Base-by-base conservation (phyloP, 2,113 vertebrate genomes). In the Fregetta grallaria region DNA sequence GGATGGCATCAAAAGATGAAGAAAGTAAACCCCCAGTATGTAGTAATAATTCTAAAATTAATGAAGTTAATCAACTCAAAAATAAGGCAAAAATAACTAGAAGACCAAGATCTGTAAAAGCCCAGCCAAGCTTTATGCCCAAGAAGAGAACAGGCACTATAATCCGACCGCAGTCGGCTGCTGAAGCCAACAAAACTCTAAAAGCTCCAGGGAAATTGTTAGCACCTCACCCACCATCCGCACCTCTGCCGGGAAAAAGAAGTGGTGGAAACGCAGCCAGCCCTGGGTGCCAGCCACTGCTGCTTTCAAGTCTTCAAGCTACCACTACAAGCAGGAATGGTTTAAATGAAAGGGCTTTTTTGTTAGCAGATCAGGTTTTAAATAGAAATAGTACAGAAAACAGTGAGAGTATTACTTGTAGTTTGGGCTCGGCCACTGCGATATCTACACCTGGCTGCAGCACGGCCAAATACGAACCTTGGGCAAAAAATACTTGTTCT, bases 191-290 rank as follows among this genome's bases (percentile, higher is more conserved):
- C 85, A 97, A 95, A 75, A 93, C 98, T 90, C 83, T 63, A 38
- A 98, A 97, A 97, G 67, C 97, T 97, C 98, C 98, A 80, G 98
- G 98, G 75, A 99, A 97, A 92, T 52, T 96, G 30, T 90, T 98
- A 23, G 45, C 96, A 80, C 98, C 99, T 95, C 98, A 96, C 61
- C 98, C 98, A 76, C 98, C 99, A 63, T 97, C 98, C 22, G 89
- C 97, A 90, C 94, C 97, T 80, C 32, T 86, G 8, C 81, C 5
- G 1, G 94, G 97, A 65, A 96, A 82, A 40, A 97, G 73, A 72
- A 74, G 76, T 65, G 90, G 87, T 34, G n/a, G 88, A 92, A 97
- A 67, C 20, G 7, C 21, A 58, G 78, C 94, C 90, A 94, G 88
- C 50, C 88, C 76, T 84, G 90, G 74, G 22, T 91, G 88, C 92